phyloP scores from a whole-genome alignment of 2,113 vertebrate species.

The Ophthalmolycus amberensis region DNA sequence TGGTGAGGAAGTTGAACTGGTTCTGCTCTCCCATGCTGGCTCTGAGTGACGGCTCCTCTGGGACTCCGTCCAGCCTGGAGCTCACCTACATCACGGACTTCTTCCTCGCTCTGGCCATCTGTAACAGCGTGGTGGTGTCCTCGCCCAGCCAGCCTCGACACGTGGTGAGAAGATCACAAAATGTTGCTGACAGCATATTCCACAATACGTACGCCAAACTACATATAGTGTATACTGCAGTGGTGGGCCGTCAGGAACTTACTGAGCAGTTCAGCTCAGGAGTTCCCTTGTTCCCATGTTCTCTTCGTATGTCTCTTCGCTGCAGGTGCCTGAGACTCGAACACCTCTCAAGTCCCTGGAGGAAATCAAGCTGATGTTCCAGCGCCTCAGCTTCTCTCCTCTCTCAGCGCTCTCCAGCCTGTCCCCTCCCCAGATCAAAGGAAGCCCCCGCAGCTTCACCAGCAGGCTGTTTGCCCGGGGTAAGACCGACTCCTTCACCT shows the following conservation, averaged over 20 bases:
- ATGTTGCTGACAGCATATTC: too few species aligned
- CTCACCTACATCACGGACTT: constrained; percentile 88
- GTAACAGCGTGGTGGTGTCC: constrained; percentile 96
- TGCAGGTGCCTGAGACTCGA: constrained; percentile 75
- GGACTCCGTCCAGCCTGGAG: constrained; percentile 71
- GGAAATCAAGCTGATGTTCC: constrained; percentile 91
- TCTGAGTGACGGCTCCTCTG: not conserved
- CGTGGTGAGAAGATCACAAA: constrained; percentile 76
- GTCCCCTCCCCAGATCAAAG: constrained; percentile 67
- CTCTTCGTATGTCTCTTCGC: not conserved
- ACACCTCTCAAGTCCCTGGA: constrained; percentile 87
- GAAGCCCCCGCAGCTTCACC: constrained; percentile 78
- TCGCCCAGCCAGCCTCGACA: constrained; percentile 84
- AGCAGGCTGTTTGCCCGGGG: constrained; percentile 81
- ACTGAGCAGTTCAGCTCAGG: not conserved
- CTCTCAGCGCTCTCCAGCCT: constrained; percentile 79
- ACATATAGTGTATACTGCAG: too few species aligned
- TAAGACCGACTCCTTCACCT: constrained; percentile 74
- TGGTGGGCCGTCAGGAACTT: too few species aligned
- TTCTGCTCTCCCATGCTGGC: constrained; percentile 73
- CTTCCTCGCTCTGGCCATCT: constrained; percentile 92
- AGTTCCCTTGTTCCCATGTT: not conserved
- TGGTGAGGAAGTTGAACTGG: constrained; percentile 85
- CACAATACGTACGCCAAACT: not conserved
- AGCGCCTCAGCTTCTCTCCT: constrained; percentile 86